Base-by-base conservation (phyloP, 2,797 vertebrate species). In the Limnodromus scolopaceus region DNA sequence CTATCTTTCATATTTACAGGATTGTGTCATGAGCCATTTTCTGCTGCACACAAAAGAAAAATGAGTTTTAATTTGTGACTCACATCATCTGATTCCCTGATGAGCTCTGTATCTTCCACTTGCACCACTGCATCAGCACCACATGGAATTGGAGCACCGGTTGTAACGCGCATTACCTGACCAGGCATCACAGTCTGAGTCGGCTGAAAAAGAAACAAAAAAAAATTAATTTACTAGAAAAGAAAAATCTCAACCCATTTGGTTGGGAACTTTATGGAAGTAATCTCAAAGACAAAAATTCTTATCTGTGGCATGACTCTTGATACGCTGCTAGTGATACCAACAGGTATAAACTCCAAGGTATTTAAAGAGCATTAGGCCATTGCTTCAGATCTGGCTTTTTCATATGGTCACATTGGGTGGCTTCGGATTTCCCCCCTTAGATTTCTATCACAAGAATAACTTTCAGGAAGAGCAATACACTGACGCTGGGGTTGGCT, bases 151-250 rank as follows among this genome's bases (percentile, higher is more conserved):
- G 99, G 99, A 97, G 99, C 99, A 71, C 99, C 99, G 1, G 99
- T 99, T 74, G 99, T 99, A 96, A 99, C 99, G 43, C 99, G 98
- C 99, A 99, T 99, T 97, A 99, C 99, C 97, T 99, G 99, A 90
- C 99, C 99, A 41, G 99, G 99, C 99, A 99, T 99, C 96, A 99
- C 99, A 63, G 99, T 99, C 94, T 99, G 99, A 95, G 99, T 99
- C 58, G 99, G 99, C 99, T 99, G 96, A 80, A 97, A 97, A 97
- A 92, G 13, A 89, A 88, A 32, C 16, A 74, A 32, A 0, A 15
- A 39, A 39, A 70, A 70, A 71, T 49, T n/a, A 45, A 75, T 43
- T 61, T 53, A 25, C 16, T 89, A 60, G 45, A 34, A n/a, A 83
- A 87, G 16, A 87, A 84, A 65, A 32, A 70, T 7, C 22, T 89